Base-by-base conservation (phyloP, 2,888 invertebrate genomes). In the Cenopis cana region DNA sequence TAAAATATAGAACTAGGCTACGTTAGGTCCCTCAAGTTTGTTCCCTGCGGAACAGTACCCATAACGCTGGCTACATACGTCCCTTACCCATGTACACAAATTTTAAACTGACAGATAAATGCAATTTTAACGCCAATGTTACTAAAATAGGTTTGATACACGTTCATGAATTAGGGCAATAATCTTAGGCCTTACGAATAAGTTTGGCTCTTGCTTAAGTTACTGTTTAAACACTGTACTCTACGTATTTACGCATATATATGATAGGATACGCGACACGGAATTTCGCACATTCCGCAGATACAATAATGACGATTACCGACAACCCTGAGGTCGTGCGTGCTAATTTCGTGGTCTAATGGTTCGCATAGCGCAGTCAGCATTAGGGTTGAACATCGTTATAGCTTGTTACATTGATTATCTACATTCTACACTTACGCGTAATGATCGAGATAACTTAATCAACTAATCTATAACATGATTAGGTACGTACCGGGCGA, bases 261-360 rank as follows among this genome's bases (percentile, higher is more conserved):
- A 68, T 68, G 61, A 57, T 57, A 52, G 18, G 18, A 38, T 50
- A 50, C 38, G 69, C 60, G 68, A 61, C 41, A 36, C 24, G 38
- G 38, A 24, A 49, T 49, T 54, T 24, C 69, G 8, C 65, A 54
- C 56, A 62, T 70, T 59, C 70, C 70, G 36, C 76, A 77, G 81
- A 80, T 82, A 85, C 82, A 83, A 82, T 85, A 83, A 83, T 82
- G 79, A 82, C 81, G 81, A 84, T 84, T 84, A 83, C 78, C 75
- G 67, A 57, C 72, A 73, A 65, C 60, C 74, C 77, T 78, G 80
- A 77, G 85, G 83, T 77, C 77, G 78, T 77, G 78, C 72, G 75
- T 76, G 86, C 85, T 84, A 86, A 86, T 86, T 82, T 77, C 80
- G 82, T 69, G 82, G 83, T 81, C 78, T 83, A 79, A 85, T 82